These are phyloP conservation scores for Busseola fusca DNA, from an alignment of 2,888 invertebrate genomes.

Conservation along the genomic window DNA sequence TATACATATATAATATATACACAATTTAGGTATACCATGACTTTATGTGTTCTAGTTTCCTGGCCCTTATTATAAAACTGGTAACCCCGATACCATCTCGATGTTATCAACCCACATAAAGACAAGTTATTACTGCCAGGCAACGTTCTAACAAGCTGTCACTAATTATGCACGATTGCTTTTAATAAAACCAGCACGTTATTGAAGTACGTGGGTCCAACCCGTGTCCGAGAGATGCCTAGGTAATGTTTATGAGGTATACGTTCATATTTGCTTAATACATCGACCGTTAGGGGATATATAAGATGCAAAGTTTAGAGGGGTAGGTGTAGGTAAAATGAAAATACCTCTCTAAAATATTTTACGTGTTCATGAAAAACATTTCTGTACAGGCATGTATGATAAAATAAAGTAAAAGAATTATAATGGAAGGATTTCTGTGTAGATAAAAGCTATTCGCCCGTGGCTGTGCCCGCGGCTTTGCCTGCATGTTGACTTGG, in stretches of 20 bases:
- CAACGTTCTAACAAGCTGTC: constrained; percentile 37
- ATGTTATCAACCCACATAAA: constrained; percentile 21
- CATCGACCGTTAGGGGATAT: constrained; percentile 1
- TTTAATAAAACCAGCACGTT: constrained; percentile 45
- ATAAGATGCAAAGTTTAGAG: constrained; percentile 18
- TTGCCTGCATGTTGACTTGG: neutral
- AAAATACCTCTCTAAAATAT: constrained; percentile 8
- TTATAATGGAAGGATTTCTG: neutral
- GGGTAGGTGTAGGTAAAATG: neutral
- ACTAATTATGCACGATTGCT: constrained; percentile 51
- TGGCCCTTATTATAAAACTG: constrained; percentile 6
- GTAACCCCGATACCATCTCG: constrained; percentile 1
- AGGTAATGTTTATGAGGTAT: constrained; percentile 35
- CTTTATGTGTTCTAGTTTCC: neutral
- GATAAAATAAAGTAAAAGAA: neutral
- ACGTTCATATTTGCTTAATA: constrained; percentile 29
- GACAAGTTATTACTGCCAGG: constrained; percentile 24
- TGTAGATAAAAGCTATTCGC: neutral
- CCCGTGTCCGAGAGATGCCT: constrained; percentile 17
- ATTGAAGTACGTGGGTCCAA: constrained; percentile 45
- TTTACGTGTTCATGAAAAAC: constrained; percentile 1
- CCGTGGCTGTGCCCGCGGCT: neutral
- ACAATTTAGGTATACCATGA: neutral
- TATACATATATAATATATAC: neutral
- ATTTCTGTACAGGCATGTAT: neutral